Evolutionary conservation across 2,797 vertebrate genomes (phyloP).

Genomic region (Melanotaenia trifasciata): DNA sequence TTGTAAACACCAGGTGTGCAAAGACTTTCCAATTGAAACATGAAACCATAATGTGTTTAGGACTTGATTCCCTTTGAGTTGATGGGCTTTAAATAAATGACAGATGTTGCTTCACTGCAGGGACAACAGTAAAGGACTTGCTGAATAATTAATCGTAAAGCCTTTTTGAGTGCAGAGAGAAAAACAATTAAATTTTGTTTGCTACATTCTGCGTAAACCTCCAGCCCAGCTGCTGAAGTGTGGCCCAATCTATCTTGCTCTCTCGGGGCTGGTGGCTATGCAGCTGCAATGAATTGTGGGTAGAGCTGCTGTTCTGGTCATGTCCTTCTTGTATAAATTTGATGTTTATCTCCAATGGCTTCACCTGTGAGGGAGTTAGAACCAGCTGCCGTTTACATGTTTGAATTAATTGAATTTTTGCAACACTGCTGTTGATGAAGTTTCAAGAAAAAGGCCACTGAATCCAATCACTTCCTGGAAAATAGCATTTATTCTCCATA

Average conservation of each 20-base stretch:
- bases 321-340: constrained; percentile 15
- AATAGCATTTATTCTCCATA: constrained; percentile 16
- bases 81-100: constrained; percentile 70
- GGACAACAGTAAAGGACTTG: constrained; percentile 52
- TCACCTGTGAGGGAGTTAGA: constrained; percentile 38
- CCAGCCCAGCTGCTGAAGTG: constrained; percentile 67
- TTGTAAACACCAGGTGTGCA: constrained; percentile 70
- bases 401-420: constrained; percentile 6
- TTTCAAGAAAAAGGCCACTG: not conserved
- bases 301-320: constrained; percentile 27
- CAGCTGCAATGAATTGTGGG: constrained; percentile 61
- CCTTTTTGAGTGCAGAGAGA: constrained; percentile 61
- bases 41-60: constrained; percentile 65
- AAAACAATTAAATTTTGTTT: constrained; percentile 73
- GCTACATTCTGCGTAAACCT: constrained; percentile 61
- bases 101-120: constrained; percentile 75
- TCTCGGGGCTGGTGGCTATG: constrained; percentile 48
- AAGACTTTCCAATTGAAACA: constrained; percentile 56
- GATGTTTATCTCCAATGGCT: not conserved
- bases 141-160: constrained; percentile 79
- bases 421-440: not conserved
- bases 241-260: constrained; percentile 57
- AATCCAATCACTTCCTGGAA: constrained; percentile 2
- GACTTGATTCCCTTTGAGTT: constrained; percentile 64
- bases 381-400: constrained; percentile 3